Base-by-base conservation (phyloP, 92 coral and sea anemone genomes). In the Bergia sp. region DNA sequence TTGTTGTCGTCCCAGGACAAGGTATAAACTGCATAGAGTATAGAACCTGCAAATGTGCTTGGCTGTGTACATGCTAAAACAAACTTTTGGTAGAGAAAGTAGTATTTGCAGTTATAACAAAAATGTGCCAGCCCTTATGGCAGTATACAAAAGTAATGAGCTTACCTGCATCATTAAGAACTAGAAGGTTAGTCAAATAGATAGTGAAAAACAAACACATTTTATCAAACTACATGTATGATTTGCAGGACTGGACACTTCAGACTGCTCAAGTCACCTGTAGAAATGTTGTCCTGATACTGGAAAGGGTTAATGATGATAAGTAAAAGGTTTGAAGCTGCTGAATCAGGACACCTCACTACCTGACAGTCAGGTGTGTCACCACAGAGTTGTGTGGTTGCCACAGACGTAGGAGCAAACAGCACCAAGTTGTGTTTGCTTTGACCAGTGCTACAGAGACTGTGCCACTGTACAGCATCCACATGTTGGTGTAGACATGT, bases 281-380 rank as follows among this genome's bases (percentile, higher is more conserved):
- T 53, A 53, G 58, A 53, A 10, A 53, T 53, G 58, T 53, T 50
- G 39, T 37, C 13, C 9, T 79, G 42, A 5, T 55, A 16, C 38
- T 37, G 11, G 77, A 49, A 66, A 82, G 67, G 86, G 86, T 82
- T 84, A 71, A 45, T 84, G 87, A 84, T 84, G 87, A 84, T 84
- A 23, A 84, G 87, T 84, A 84, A 84, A 84, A 84, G 87, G 87
- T 71, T 71, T 84, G 87, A 84, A 45, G 79, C 79, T 53, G 20
- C 87, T 45, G 79, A 45, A 84, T 37, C 74, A 9, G 4, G 79
- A 84, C 79, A 84, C n/a, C 39, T 3, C 3, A 45, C 20, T 20
- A 40, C 18, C 20, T 64, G 29, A 44, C 77, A 84, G 66, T 29
- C 78, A 69, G 44, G 1, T 84, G 77, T 66, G 43, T 12, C 77